phyloP scores from a whole-genome alignment of 2,113 vertebrate species.

The Lasiurus cinereus region DNA sequence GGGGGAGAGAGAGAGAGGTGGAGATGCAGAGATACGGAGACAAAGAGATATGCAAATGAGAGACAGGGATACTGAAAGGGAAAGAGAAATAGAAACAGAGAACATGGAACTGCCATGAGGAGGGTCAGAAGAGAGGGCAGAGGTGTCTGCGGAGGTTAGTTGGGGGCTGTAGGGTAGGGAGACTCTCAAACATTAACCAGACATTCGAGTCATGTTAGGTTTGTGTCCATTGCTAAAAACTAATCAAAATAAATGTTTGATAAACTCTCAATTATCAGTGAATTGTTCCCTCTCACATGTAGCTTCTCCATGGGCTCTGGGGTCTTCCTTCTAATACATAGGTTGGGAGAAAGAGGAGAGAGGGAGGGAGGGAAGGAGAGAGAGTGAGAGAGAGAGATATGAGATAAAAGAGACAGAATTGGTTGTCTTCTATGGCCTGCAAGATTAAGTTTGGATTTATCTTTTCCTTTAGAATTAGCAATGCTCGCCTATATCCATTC shows the following conservation, averaged over 20 bases:
- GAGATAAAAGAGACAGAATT: too few relatives aligned
- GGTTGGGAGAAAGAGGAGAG: not conserved
- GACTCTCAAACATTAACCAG: not conserved
- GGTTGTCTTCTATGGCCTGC: not conserved
- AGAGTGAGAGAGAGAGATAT: not conserved
- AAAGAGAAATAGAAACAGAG: not conserved
- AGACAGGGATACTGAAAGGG: not conserved
- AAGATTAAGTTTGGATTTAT: constrained; percentile 37
- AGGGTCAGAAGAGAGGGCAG: not conserved
- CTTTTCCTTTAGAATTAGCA: constrained; percentile 56
- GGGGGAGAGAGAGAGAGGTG: not conserved
- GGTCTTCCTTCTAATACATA: not conserved
- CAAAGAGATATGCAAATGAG: not conserved
- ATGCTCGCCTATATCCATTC: not conserved
- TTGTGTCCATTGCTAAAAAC: not conserved
- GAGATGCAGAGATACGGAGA: not conserved
- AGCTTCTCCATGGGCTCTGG: not conserved
- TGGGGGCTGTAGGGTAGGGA: rapidly evolving
- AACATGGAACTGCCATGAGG: not conserved
- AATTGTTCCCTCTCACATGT: not conserved
- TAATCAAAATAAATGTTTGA: constrained; percentile 12
- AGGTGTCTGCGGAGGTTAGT: not conserved
- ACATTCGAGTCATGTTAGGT: not conserved
- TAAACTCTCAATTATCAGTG: not conserved
- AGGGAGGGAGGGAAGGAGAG: not conserved